Base-by-base conservation (phyloP, 2,113 vertebrate species). In the Mesitornis unicolor region DNA sequence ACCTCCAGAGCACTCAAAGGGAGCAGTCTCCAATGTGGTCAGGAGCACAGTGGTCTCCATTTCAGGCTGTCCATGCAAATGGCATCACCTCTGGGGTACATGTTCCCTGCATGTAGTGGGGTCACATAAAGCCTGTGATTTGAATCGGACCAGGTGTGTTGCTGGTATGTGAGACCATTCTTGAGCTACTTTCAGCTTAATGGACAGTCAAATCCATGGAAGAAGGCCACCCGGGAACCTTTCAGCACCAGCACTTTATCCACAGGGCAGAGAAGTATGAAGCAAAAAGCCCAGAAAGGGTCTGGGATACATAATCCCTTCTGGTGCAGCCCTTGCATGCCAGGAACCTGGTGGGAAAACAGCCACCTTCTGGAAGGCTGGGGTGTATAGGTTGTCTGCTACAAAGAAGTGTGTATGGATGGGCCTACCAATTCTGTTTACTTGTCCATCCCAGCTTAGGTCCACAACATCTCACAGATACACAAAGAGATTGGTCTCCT, bases 401-500 rank as follows among this genome's bases (percentile, higher is more conserved):
- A 29, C 48, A 15, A 60, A 78, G 28, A 47, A 74, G 4, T 10
- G 4, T 33, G 22, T 28, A 28, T 9, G 7, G 6, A 25, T 20
- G 2, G 9, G 5, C 9, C 16, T 47, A n/a, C 2, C 8, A 3
- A 5, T 89, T 53, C 45, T 67, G 11, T 64, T 87, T 65, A 24
- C n/a, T 73, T 0, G 0, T 50, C 16, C 36, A 29, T 5, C 15
- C 7, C 42, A 43, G 9, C 19, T 57, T 65, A 85, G 18, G 19
- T 43, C 45, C 19, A 31, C 24, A 73, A 29, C 8, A 61, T 10
- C 19, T 61, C 19, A 53, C 2, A 21, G 25, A 47, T 10, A 25
- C 9, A 17, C 16, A 11, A 54, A 35, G 6, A 10, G 43, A 71
- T 42, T 0, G 0, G 5, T 26, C 7, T 10, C 19, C 22, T 68